These are phyloP conservation scores for Clepsis dumicolana DNA, from an alignment of 2,888 invertebrate genomes.

Conservation along the genomic window DNA sequence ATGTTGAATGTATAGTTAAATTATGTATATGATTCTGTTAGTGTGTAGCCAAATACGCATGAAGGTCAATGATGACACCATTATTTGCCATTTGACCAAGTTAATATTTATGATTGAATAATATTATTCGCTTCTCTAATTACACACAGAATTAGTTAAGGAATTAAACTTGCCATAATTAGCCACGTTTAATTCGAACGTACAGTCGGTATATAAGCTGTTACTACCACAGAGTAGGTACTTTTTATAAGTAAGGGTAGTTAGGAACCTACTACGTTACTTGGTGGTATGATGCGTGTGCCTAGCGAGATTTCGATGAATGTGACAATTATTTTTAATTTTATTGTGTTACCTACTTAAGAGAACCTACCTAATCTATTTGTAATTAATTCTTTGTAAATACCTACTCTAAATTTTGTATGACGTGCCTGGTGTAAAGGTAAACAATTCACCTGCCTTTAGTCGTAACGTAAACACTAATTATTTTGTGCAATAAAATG, in stretches of 20 bases:
- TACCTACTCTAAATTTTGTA: slow-evolving; percentile 55
- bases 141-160: slow-evolving; percentile 52
- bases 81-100: slow-evolving; percentile 57
- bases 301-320: slow-evolving; percentile 3
- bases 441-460: slow-evolving; percentile 51
- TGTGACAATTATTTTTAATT: background rate
- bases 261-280: no score
- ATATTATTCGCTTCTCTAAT: slow-evolving; percentile 17
- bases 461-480: slow-evolving; percentile 43
- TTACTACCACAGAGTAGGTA: no score
- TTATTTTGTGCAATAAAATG: slow-evolving; percentile 69
- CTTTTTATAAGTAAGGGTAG: no score
- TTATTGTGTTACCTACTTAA: background rate
- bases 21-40: slow-evolving; percentile 46
- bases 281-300: slow-evolving; percentile 16
- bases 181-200: slow-evolving; percentile 79
- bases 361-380: background rate
- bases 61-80: slow-evolving; percentile 48
- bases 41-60: slow-evolving; percentile 42
- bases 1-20: slow-evolving; percentile 17
- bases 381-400: slow-evolving; percentile 7
- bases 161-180: slow-evolving; percentile 82
- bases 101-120: slow-evolving; percentile 41
- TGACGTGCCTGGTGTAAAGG: slow-evolving; percentile 48
- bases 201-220: background rate